Percentiles rank a stretch among this genome's conserved stretches.
phyloP scores from a whole-genome alignment of 2,113 vertebrate species.

The Daphoenositta chrysoptera region DNA sequence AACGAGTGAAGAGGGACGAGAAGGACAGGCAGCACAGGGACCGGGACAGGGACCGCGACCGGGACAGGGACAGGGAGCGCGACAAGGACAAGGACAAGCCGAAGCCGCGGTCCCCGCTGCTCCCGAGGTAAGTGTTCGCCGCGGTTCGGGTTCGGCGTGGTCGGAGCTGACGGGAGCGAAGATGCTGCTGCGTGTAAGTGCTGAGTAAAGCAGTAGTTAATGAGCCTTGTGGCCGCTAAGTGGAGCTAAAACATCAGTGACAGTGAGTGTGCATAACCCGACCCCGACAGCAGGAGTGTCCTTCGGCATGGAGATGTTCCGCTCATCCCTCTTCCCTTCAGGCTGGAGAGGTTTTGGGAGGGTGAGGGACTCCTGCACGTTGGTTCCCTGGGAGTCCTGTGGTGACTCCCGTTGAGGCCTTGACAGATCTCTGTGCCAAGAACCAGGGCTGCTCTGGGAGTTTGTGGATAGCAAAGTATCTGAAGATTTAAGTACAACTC shows the following conservation, averaged over 20 bases:
- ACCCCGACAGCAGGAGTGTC: too few species aligned
- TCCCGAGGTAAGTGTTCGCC: conserved; percentile 75
- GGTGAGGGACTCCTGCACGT: neutral
- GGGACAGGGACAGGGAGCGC: conserved; percentile 82
- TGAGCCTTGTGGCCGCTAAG: neutral
- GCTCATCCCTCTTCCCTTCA: neutral
- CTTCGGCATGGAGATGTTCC: rapidly evolving
- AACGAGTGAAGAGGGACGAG: conserved; percentile 76
- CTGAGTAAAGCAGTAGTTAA: rapidly evolving
- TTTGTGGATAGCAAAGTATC: neutral
- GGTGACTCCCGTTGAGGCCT: neutral
- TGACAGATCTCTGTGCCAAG: neutral
- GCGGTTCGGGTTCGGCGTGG: rapidly evolving
- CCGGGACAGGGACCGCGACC: conserved; percentile 48
- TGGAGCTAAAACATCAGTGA: neutral
- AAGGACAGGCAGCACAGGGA: conserved; percentile 76
- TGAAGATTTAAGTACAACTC: neutral
- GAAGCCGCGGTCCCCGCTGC: conserved; percentile 85
- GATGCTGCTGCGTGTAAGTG: rapidly evolving
- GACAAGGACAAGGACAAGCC: conserved; percentile 91
- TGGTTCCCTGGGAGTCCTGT: neutral
- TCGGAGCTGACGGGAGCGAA: neutral
- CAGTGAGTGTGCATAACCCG: rapidly evolving
- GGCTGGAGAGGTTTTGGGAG: neutral
- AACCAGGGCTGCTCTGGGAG: neutral